Evolutionary conservation across 2,113 vertebrate genomes (phyloP).

Genomic region (Sapajus apella): DNA sequence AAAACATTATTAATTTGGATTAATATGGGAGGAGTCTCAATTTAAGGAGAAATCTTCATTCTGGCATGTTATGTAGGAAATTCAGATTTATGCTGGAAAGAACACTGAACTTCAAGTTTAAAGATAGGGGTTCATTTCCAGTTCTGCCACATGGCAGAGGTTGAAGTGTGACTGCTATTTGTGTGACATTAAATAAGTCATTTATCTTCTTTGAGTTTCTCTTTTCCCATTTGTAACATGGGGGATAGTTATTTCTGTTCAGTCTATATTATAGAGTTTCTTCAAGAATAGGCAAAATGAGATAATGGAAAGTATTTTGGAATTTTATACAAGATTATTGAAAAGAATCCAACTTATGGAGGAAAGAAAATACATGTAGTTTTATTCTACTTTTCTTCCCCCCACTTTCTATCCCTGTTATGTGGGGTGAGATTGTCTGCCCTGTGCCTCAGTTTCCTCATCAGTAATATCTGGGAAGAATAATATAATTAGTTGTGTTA

Average conservation of each 20-base stretch:
- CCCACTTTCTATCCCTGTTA: not conserved
- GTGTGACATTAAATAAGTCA: not conserved
- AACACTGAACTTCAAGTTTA: not conserved
- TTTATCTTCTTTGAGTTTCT: not conserved
- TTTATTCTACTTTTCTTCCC: not conserved
- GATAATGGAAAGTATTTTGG: not conserved
- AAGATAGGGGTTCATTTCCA: not conserved
- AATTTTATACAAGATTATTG: not conserved
- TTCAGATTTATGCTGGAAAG: not conserved
- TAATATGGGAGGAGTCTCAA: not conserved
- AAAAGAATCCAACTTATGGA: not conserved
- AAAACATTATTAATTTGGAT: not conserved
- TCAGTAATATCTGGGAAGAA: not conserved
- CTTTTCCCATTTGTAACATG: not conserved
- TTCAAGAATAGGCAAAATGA: not conserved
- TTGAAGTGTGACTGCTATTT: not conserved
- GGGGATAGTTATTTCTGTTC: not conserved
- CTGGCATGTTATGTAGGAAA: not conserved
- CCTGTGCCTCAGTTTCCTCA: not conserved
- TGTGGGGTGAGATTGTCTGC: not conserved
- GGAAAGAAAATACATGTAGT: not conserved
- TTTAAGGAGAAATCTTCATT: constrained; percentile 8
- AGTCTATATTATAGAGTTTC: not conserved
- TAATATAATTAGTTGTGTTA: not conserved
- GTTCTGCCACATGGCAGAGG: not conserved